Conservation (phyloP, 2,888 invertebrate species). For the Drosophila tanythrix region DNA sequence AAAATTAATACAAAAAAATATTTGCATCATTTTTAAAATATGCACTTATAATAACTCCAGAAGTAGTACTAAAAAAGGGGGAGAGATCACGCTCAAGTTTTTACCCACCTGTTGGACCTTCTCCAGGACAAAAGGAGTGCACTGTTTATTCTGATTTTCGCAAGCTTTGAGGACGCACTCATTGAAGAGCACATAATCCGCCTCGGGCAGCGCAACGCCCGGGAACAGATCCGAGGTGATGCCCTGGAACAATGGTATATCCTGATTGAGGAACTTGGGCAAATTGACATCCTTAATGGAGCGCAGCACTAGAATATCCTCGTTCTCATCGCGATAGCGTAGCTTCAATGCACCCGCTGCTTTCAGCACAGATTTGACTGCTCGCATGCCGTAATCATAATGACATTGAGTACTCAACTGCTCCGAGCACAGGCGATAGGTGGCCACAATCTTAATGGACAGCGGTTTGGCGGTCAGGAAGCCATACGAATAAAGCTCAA, state of each 20-base stretch:
- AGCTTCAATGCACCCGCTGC: constrained; percentile 96
- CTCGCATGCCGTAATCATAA: constrained; percentile 98
- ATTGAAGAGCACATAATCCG: constrained; percentile 91
- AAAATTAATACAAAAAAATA: neutral
- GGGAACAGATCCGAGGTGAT: constrained; percentile 98
- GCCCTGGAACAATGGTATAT: constrained; percentile 95
- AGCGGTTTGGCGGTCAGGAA: constrained; percentile 94
- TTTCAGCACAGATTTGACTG: constrained; percentile 96
- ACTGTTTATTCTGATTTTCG: constrained; percentile 91
- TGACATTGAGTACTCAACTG: constrained; percentile 97
- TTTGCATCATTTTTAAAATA: no score
- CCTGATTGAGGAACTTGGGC: constrained; percentile 95
- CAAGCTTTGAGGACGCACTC: constrained; percentile 88
- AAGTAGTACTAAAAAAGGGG: neutral
- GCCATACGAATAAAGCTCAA: constrained; percentile 96
- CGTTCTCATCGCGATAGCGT: constrained; percentile 94
- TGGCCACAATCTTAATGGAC: constrained; percentile 97
- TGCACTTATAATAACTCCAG: no score
- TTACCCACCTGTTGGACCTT: constrained; percentile 88
- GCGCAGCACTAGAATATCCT: constrained; percentile 93
- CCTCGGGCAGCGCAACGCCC: constrained; percentile 90
- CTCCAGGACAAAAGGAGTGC: constrained; percentile 93
- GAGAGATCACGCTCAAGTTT: neutral
- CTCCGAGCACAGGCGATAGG: constrained; percentile 96
- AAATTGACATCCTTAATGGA: constrained; percentile 97